Conservation (phyloP, 2,888 invertebrate species). For the Limnephilus auricula region DNA sequence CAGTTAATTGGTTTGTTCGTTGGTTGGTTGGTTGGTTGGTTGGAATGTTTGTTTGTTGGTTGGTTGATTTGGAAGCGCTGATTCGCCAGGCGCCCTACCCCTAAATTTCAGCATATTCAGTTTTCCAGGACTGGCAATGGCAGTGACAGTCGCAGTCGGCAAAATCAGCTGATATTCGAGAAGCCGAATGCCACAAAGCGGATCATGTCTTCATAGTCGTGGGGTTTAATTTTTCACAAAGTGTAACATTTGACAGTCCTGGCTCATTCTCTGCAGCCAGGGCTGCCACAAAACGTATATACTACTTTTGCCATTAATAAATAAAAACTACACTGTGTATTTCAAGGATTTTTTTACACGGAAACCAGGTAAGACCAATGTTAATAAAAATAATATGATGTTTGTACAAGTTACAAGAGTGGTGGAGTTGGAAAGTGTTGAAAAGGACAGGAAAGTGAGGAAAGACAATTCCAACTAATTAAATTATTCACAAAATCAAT, state of each 20-base stretch:
- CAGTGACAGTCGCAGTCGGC: background rate
- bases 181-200: slow-evolving; percentile 6
- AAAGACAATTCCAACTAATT: too few relatives aligned
- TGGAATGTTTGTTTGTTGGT: too few relatives aligned
- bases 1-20: background rate
- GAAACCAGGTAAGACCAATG: too few relatives aligned
- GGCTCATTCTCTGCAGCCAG: background rate
- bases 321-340: too few relatives aligned
- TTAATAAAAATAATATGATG: too few relatives aligned
- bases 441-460: too few relatives aligned
- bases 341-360: too few relatives aligned
- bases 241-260: slow-evolving; percentile 36
- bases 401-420: too few relatives aligned
- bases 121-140: background rate
- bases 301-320: background rate
- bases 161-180: slow-evolving; percentile 7
- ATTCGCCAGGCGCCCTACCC: background rate
- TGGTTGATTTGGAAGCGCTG: background rate
- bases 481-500: too few relatives aligned
- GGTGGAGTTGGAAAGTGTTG: too few relatives aligned
- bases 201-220: slow-evolving; percentile 2
- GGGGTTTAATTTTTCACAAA: slow-evolving; percentile 30
- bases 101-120: background rate
- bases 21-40: too few relatives aligned
- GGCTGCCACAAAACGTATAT: background rate